Evolutionary conservation across 37 sponge, comb jelly and placozoan species (phyloP).

Genomic region (Geodia barretti): DNA sequence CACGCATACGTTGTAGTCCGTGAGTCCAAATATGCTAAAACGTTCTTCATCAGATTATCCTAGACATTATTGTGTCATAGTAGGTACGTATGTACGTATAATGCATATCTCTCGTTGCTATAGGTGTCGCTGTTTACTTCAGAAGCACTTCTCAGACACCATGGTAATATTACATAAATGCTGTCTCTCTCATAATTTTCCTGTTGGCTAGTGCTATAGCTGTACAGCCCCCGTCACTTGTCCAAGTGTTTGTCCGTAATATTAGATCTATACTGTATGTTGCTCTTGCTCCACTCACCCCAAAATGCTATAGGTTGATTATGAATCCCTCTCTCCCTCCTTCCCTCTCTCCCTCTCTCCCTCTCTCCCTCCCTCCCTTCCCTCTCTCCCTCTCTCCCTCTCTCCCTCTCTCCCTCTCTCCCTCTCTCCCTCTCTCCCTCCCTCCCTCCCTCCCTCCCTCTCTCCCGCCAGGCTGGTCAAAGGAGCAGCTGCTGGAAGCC

Average conservation of each 20-base stretch:
- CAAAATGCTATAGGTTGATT: neutral
- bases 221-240: too few relatives aligned
- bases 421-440: neutral
- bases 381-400: neutral
- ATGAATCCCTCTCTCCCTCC: neutral
- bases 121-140: conserved; percentile 86
- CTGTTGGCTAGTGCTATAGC: too few relatives aligned
- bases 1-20: too few relatives aligned
- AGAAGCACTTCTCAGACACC: conserved; percentile 79
- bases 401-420: neutral
- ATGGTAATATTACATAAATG: conserved; percentile 51
- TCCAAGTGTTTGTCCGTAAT: too few relatives aligned
- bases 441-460: neutral
- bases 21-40: too few relatives aligned
- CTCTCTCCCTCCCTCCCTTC: neutral
- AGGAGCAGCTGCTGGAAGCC: conserved; percentile 69
- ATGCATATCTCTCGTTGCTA: neutral
- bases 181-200: too few relatives aligned
- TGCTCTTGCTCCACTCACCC: too few relatives aligned
- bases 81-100: neutral
- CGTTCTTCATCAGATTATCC: too few relatives aligned
- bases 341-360: neutral
- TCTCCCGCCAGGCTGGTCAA: conserved; percentile 75
- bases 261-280: too few relatives aligned
- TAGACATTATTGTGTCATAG: too few relatives aligned